phyloP scores from a whole-genome alignment of 2,888 invertebrate genomes.

The Junonia oenone region DNA sequence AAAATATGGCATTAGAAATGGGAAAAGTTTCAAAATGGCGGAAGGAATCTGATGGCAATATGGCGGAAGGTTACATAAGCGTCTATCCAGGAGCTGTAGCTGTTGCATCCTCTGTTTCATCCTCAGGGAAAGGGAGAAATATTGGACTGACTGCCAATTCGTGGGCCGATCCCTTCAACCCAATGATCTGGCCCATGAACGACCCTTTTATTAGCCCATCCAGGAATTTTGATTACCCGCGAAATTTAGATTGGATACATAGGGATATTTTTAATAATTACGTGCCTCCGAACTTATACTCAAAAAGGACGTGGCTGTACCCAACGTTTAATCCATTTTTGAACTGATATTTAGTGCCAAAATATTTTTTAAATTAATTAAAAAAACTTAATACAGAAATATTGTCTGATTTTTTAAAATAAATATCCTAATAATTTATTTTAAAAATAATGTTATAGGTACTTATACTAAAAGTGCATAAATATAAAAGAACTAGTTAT shows the following conservation, averaged over 20 bases:
- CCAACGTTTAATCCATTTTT: conserved; percentile 46
- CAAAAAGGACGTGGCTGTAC: conserved; percentile 41
- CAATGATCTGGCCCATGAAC: conserved; percentile 16
- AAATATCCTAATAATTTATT: too few species aligned
- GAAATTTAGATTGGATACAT: conserved; percentile 34
- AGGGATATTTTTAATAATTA: conserved; percentile 38
- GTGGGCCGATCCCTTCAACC: conserved; percentile 31
- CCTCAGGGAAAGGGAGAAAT: conserved; percentile 42
- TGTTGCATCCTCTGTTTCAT: conserved; percentile 47
- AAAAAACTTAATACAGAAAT: too few species aligned
- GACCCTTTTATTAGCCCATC: conserved; percentile 20
- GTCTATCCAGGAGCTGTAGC: conserved; percentile 50
- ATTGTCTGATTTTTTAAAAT: too few species aligned
- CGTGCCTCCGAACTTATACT: conserved; percentile 31
- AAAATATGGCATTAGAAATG: neutral
- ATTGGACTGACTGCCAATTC: conserved; percentile 25
- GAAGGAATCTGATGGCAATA: conserved; percentile 12
- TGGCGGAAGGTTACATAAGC: conserved; percentile 42
- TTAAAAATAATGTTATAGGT: too few species aligned
- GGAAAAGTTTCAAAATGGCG: neutral
- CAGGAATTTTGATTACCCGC: conserved; percentile 32
- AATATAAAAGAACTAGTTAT: neutral
- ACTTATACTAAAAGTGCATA: too few species aligned
- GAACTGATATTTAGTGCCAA: conserved; percentile 35
- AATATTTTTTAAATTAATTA: too few species aligned